Evolutionary conservation across 2,113 vertebrate genomes (phyloP).

Genomic region (Arenaria interpres): DNA sequence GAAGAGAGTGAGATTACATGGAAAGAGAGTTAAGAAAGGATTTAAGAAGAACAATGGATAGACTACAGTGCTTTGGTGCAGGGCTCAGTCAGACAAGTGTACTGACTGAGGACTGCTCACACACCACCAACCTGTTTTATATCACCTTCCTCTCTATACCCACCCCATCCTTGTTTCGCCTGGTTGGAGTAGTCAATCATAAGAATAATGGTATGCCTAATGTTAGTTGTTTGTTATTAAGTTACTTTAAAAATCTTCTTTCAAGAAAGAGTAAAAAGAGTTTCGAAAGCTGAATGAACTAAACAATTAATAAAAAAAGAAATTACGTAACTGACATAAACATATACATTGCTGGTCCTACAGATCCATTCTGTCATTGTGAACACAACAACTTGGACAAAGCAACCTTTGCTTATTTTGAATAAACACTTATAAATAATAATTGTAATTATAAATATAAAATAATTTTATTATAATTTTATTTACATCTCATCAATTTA

Average conservation of each 20-base stretch:
- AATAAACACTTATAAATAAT: background rate
- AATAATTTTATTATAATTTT: background rate
- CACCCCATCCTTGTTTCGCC: rapidly evolving
- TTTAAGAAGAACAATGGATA: background rate
- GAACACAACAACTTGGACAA: background rate
- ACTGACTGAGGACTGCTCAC: background rate
- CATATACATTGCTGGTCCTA: background rate
- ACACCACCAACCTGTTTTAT: background rate
- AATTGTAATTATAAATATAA: background rate
- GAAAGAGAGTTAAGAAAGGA: background rate
- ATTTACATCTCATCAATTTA: background rate
- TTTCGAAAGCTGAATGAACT: background rate
- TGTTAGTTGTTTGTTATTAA: background rate
- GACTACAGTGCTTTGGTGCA: background rate
- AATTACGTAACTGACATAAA: background rate
- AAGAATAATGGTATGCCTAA: background rate
- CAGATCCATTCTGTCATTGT: background rate
- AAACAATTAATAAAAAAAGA: background rate
- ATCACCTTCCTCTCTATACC: background rate
- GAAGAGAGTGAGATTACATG: background rate
- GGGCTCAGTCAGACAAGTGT: background rate
- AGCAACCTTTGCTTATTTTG: background rate
- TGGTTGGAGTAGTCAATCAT: rapidly evolving
- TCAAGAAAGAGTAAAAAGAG: background rate
- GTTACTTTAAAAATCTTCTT: background rate